Conservation (phyloP, 2,888 invertebrate genomes). For the Stenotaenia linearis region DNA sequence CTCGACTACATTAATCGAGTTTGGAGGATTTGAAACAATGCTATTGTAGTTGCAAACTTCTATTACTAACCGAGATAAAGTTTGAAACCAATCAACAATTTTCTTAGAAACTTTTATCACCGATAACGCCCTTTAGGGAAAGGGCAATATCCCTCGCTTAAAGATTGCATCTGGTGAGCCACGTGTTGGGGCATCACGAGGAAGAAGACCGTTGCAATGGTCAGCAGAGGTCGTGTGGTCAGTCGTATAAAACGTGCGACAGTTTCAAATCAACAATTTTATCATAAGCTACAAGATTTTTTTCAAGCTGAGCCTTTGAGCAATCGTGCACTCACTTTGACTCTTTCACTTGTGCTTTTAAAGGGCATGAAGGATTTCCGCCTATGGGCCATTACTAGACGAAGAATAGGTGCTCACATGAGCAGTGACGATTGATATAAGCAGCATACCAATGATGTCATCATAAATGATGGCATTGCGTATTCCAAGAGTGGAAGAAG, state of each 20-base stretch:
- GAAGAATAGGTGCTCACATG: slow-evolving; percentile 26
- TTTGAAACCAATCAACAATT: neutral
- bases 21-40: neutral
- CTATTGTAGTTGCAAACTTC: neutral
- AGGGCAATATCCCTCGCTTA: neutral
- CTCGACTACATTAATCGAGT: neutral
- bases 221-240: slow-evolving; percentile 24
- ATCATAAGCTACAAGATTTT: slow-evolving; percentile 13
- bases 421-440: slow-evolving; percentile 18
- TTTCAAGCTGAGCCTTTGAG: slow-evolving; percentile 3
- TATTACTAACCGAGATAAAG: neutral
- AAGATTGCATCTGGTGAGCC: neutral
- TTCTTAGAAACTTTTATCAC: neutral
- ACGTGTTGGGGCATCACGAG: slow-evolving; percentile 2
- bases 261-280: slow-evolving; percentile 24
- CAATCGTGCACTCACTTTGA: slow-evolving; percentile 24
- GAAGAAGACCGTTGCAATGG: neutral
- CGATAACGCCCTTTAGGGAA: slow-evolving; percentile 1
- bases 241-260: slow-evolving; percentile 26
- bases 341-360: slow-evolving; percentile 24
- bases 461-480: slow-evolving; percentile 24
- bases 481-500: neutral
- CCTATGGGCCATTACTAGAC: slow-evolving; percentile 20
- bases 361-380: slow-evolving; percentile 21
- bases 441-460: slow-evolving; percentile 26